A percentile compares a stretch with the other conserved stretches of the same genome.
Evolutionary conservation across 2,888 invertebrate species (phyloP).

Genomic region (Cheilosia soror): DNA sequence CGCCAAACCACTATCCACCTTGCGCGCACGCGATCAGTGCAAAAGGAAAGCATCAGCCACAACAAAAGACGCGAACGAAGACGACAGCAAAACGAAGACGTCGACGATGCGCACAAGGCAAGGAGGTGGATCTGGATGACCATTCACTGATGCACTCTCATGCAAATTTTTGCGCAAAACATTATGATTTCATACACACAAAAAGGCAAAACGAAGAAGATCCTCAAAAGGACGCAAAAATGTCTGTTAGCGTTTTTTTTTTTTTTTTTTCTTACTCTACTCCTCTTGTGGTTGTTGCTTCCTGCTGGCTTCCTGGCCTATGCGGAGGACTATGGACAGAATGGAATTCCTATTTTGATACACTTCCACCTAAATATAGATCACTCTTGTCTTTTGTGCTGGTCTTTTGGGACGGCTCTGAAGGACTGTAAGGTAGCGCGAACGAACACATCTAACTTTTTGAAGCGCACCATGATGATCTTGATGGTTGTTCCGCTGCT

Average conservation of each 20-base stretch:
- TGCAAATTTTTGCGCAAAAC: constrained; percentile 71
- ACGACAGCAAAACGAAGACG: not conserved
- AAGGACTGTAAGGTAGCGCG: constrained; percentile 44
- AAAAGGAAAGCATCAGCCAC: constrained; percentile 26
- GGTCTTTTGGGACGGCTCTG: constrained; percentile 5
- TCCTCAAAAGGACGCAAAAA: constrained; percentile 45
- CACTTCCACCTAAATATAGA: constrained; percentile 74
- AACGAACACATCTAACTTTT: constrained; percentile 27
- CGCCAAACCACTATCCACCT: constrained; percentile 63
- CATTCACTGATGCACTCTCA: constrained; percentile 72
- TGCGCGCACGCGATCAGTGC: constrained; percentile 70
- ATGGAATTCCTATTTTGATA: constrained; percentile 70
- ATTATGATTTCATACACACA: constrained; percentile 69
- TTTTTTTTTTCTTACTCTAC: constrained; percentile 12
- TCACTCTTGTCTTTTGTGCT: constrained; percentile 41
- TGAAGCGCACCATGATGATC: constrained; percentile 37
- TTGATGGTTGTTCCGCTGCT: constrained; percentile 44
- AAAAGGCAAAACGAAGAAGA: constrained; percentile 39
- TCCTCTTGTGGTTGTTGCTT: constrained; percentile 17
- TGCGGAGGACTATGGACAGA: constrained; percentile 47
- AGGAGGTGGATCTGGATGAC: constrained; percentile 71
- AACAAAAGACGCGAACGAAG: not conserved
- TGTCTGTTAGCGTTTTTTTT: constrained; percentile 45
- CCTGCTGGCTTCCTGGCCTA: constrained; percentile 31
- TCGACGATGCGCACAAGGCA: constrained; percentile 42